Evolutionary conservation across 2,113 vertebrate species (phyloP), one percentile per base, ranked within the genome.

Genomic region (Melospiza georgiana): DNA sequence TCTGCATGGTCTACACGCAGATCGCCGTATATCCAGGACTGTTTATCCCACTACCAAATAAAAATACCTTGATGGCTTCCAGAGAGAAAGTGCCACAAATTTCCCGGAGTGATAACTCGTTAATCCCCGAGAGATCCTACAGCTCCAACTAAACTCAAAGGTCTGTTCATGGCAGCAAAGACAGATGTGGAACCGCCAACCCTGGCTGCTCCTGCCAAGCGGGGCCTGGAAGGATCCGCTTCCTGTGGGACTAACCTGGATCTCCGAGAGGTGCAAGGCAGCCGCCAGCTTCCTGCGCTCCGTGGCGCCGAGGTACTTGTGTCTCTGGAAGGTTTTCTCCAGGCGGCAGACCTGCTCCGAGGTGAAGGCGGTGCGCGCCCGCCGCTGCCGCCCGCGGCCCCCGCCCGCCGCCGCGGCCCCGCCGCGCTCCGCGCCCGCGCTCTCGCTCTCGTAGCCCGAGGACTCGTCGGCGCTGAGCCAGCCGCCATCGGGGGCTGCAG

Each of bases 241-340:
- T 79, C 33, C 37, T 15, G 15, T 8, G 8, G 28, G 24, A 85
- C 97, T 81, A 66, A 99, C 98, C 98, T 99, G 98, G 14, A 97
- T 97, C 86, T 98, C 98, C 4, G 98, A 98, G 63, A 99, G 98
- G 15, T 75, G 96, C 46, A 99, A 94, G 19, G 97, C 97, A 44
- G 96, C 78, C 2, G 98, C 98, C 3, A 98, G 97, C 93, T 97
- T 98, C 46, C 96, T 92, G n/a, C 98, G 94, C 88, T 99, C 98
- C 6, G 96, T 95, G 3, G 97, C 96, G 2, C 98, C 98, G 93
- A 98, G 91, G 88, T 99, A 99, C 75, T 97, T 98, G 55, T 98
- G 97, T 20, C 97, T 97, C 92, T 73, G 96, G 96, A 99, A 99
- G 71, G 98, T 98, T 44, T 98, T 98, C 57, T 99, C 98, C 89